Evolutionary conservation across 2,888 invertebrate genomes (phyloP).

Genomic region (Scrobipalpa costella): DNA sequence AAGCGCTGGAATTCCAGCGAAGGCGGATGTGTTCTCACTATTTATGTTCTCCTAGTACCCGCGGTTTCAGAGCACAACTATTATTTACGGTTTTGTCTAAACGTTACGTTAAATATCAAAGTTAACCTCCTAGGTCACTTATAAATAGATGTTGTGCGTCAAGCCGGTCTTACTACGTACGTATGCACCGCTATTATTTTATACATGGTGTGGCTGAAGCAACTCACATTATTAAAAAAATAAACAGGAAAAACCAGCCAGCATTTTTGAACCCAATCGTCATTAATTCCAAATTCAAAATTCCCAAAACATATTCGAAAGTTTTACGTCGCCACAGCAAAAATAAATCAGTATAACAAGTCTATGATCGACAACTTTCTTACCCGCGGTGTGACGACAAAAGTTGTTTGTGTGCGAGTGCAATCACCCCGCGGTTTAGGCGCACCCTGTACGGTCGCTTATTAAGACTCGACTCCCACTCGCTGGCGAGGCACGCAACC

Average conservation of each 20-base stretch:
- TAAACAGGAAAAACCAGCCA: not conserved
- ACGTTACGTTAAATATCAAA: slow-evolving; percentile 51
- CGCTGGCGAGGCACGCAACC: slow-evolving; percentile 67
- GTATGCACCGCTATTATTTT: slow-evolving; percentile 57
- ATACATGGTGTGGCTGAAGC: slow-evolving; percentile 42
- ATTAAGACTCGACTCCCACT: slow-evolving; percentile 77
- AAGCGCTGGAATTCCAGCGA: slow-evolving; percentile 14
- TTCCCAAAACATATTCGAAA: not conserved
- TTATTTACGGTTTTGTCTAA: slow-evolving; percentile 31
- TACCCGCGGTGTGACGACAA: slow-evolving; percentile 2
- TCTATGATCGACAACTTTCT: slow-evolving; percentile 9
- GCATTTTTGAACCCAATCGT: not conserved
- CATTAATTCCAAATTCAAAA: slow-evolving; percentile 9
- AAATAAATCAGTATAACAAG: not conserved
- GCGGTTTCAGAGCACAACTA: slow-evolving; percentile 22
- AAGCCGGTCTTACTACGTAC: slow-evolving; percentile 36
- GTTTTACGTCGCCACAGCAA: not conserved
- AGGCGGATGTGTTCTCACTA: slow-evolving; percentile 13
- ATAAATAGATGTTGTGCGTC: slow-evolving; percentile 57
- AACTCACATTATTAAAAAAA: not conserved
- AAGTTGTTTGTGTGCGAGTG: slow-evolving; percentile 28
- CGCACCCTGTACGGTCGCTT: slow-evolving; percentile 54
- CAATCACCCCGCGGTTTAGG: slow-evolving; percentile 26
- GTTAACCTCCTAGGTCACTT: slow-evolving; percentile 53
- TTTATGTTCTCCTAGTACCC: slow-evolving; percentile 23